Conservation (phyloP, 2,797 vertebrate species). For the Martes flavigula region DNA sequence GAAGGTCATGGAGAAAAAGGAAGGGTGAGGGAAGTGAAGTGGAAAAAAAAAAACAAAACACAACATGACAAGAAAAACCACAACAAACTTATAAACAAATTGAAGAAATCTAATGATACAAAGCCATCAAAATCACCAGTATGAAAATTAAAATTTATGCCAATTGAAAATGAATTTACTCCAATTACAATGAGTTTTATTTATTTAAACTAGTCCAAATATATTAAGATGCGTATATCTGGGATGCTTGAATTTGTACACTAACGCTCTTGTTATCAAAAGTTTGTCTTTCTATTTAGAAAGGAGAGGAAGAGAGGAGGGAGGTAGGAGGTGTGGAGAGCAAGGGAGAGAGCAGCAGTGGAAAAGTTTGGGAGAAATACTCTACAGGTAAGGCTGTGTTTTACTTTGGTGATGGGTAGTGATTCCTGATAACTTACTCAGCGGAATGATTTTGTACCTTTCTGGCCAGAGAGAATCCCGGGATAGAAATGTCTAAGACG, state of each 20-base stretch:
- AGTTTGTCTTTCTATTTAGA: background rate
- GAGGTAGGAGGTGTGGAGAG: background rate
- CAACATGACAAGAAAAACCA: background rate
- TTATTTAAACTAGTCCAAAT: background rate
- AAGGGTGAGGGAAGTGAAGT: background rate
- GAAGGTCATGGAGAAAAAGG: background rate
- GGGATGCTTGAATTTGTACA: background rate
- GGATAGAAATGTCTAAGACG: background rate
- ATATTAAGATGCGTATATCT: background rate
- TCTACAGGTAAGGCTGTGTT: background rate
- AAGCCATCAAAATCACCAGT: conserved; percentile 1
- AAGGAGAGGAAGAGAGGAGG: background rate
- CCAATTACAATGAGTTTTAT: background rate
- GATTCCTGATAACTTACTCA: background rate
- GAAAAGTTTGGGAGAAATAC: background rate
- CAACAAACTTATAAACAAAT: background rate
- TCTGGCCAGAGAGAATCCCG: background rate
- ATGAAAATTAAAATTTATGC: background rate
- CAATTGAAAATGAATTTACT: background rate
- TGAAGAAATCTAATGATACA: background rate
- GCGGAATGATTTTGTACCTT: background rate
- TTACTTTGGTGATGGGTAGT: background rate
- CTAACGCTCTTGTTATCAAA: background rate
- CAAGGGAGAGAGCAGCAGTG: background rate
- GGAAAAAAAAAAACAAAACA: background rate